Percentiles rank a stretch among this genome's conserved stretches.
Evolutionary conservation across 2,888 invertebrate genomes (phyloP).

Genomic region (Nomada hirtipes): DNA sequence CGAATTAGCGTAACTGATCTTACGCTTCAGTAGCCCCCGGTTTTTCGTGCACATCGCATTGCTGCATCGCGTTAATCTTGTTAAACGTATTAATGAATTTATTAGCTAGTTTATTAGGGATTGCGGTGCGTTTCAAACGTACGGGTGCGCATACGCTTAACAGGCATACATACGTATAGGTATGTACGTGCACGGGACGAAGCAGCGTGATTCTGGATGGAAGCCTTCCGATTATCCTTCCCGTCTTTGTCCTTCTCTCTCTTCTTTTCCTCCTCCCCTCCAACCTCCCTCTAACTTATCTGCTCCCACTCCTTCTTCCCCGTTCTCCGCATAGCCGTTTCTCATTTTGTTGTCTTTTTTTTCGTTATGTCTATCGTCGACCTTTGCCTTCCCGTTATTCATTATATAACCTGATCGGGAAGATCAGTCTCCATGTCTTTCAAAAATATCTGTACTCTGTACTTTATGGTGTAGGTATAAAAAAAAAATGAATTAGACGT

Average conservation of each 20-base stretch:
- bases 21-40: neutral
- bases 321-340: neutral
- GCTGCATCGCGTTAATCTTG: conserved; percentile 2
- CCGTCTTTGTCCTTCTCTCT: neutral
- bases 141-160: neutral
- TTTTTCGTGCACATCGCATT: neutral
- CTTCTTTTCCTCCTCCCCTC: neutral
- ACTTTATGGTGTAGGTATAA: too few species aligned
- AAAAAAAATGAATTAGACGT: too few species aligned
- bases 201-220: too few species aligned
- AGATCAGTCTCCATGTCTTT: neutral
- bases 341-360: neutral
- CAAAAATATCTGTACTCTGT: neutral
- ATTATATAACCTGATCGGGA: neutral
- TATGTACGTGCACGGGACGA: too few species aligned
- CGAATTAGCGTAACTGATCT: neutral
- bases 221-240: neutral
- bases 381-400: neutral
- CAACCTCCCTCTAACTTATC: neutral
- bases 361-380: neutral
- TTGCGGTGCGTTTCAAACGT: neutral
- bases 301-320: neutral
- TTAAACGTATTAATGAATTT: neutral
- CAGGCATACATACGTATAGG: too few species aligned
- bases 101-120: neutral